Percentiles rank a stretch among this genome's conserved stretches.
Evolutionary conservation across 2,113 vertebrate species (phyloP).

Genomic region (Hippolais icterina): DNA sequence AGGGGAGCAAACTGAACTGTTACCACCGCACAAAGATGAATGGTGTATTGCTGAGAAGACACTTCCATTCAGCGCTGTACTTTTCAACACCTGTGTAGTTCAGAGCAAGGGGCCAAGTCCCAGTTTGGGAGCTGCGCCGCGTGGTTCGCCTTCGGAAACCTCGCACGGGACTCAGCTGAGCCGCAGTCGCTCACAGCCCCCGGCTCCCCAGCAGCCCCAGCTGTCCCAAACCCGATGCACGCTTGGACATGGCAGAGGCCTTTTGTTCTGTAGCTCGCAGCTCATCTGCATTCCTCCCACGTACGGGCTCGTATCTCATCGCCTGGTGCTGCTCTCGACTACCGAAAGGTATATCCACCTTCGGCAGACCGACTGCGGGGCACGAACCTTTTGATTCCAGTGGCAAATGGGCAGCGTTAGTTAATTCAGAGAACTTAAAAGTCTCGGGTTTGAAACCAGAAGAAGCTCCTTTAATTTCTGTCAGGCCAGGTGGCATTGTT

Average conservation of each 20-base stretch:
- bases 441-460: neutral
- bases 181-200: accelerated
- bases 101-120: accelerated
- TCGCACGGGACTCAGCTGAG: accelerated
- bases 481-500: neutral
- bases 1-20: neutral
- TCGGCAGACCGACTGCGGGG: neutral
- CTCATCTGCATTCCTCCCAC: conserved; percentile 31
- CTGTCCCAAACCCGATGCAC: neutral
- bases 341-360: neutral
- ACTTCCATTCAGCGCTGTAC: neutral
- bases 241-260: neutral
- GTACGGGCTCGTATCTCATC: neutral
- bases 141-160: accelerated
- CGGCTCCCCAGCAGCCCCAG: neutral
- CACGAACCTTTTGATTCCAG: neutral
- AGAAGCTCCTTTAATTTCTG: neutral
- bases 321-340: neutral
- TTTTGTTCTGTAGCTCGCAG: neutral
- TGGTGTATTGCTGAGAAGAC: accelerated
- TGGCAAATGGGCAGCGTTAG: neutral
- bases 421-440: neutral
- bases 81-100: neutral
- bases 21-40: neutral
- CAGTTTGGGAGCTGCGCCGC: neutral